phyloP scores from a whole-genome alignment of 1,140 invertebrate species.

The Brachionus sp. region DNA sequence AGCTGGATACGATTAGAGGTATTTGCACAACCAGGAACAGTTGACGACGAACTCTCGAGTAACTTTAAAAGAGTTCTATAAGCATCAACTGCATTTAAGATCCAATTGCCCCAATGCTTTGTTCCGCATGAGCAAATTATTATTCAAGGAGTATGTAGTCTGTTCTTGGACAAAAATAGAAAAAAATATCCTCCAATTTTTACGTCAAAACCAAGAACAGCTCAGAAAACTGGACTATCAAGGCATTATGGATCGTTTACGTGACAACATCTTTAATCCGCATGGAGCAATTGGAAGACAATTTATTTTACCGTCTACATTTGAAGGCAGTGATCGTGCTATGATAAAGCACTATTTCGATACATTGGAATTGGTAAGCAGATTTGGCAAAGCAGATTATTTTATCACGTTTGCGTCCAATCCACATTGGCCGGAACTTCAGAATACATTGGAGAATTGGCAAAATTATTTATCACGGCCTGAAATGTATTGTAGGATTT shows the following conservation, averaged over 20 bases:
- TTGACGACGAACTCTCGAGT: not conserved
- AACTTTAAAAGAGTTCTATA: not conserved
- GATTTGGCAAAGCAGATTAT: not conserved
- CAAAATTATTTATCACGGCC: not conserved
- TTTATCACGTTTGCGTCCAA: not conserved
- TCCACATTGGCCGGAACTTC: not conserved
- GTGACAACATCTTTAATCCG: not conserved
- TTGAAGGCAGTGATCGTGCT: not conserved
- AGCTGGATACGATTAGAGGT: not conserved
- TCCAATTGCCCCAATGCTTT: not conserved
- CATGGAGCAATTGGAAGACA: not conserved
- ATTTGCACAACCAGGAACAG: not conserved
- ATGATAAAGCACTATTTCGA: not conserved
- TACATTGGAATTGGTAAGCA: not conserved
- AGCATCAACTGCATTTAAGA: not conserved
- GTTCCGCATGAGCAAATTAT: not conserved
- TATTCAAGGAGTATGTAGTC: not conserved
- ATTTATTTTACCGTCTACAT: not conserved
- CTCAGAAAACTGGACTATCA: not conserved
- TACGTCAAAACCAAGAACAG: not conserved
- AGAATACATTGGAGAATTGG: not conserved
- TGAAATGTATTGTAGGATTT: not conserved
- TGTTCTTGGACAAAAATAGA: not conserved
- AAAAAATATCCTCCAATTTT: not conserved
- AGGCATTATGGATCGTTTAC: not conserved